Evolutionary conservation across 64 coral and sea anemone species (phyloP), one percentile per base, ranked within the genome.

Genomic region (Dendronephthya gigantea): DNA sequence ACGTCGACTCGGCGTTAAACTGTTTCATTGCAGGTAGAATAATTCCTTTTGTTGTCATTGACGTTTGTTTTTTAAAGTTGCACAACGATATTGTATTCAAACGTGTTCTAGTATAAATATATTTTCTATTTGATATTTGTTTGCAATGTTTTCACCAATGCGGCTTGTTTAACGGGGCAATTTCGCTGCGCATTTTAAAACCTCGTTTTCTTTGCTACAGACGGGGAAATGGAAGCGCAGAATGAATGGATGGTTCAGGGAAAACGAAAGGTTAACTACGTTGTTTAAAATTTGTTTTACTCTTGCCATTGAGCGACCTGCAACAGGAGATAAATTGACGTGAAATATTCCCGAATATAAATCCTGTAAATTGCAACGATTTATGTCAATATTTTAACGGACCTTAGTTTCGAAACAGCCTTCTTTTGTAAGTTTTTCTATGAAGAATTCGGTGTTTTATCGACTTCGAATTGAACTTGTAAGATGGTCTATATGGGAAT

Each of bases 241-340:
- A 79, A 79, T 79, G 72, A 79, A 39, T 79, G 72, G 72, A 35
- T 39, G 25, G 72, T 79, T 39, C 72, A 79, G 29, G 72, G 72
- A 10, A 79, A 79, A 34, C 3, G 29, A 34, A 79, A 79, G 72
- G 72, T 79, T 1, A 23, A 62, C 25, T n/a, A n/a, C 25, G 19
- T 22, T n/a, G 1, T 19, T 6, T 7, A 22, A 22, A 22, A n/a
- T 62, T 62, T 62, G 55, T 62, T 62, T 62, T n/a, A 0, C 19
- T 62, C 25, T 62, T 23, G 16, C 19, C 4, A 62, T 62, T 23
- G 2, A 62, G 55, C 55, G 55, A 62, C 55, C 55, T 62, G 55
- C 55, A 22, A 62, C 19, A 16, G 55, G 0, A 62, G 25, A 13
- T 19, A 62, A 62, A 62, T 27, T 22, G 25, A n/a, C 19, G 17